Evolutionary conservation across 37 sponge, comb jelly and placozoan species (phyloP).

Genomic region (Diacarnus erythraeanus): DNA sequence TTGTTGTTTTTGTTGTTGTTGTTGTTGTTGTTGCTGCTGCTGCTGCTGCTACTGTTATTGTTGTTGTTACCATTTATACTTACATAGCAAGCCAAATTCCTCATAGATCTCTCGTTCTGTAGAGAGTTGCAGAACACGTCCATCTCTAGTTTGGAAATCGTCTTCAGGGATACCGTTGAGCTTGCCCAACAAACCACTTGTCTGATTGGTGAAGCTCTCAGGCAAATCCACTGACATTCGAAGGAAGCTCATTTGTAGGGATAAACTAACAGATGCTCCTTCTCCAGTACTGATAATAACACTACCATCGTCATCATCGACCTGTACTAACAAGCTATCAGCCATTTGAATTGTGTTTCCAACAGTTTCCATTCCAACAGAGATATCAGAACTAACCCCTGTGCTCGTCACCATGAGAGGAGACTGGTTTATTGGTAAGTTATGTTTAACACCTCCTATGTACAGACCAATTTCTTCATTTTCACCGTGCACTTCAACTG

Average conservation of each 20-base stretch:
- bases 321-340: background rate
- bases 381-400: background rate
- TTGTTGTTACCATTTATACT: constrained; percentile 19
- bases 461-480: background rate
- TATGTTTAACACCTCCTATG: background rate
- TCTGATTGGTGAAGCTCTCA: constrained; percentile 6
- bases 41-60: background rate
- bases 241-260: constrained; percentile 1
- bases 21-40: background rate
- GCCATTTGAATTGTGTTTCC: too few relatives aligned
- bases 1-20: constrained; percentile 6
- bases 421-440: background rate
- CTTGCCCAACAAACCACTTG: constrained; percentile 57
- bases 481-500: constrained; percentile 13
- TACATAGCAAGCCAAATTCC: constrained; percentile 57
- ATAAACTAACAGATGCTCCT: constrained; percentile 28
- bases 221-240: background rate
- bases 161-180: constrained; percentile 47
- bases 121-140: constrained; percentile 4
- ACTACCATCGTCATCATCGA: background rate
- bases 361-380: background rate
- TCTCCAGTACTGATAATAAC: constrained; percentile 19
- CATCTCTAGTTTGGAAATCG: constrained; percentile 47
- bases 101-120: constrained; percentile 47
- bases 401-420: background rate